phyloP scores from a whole-genome alignment of 2,888 invertebrate species.

The Nysson spinosus region DNA sequence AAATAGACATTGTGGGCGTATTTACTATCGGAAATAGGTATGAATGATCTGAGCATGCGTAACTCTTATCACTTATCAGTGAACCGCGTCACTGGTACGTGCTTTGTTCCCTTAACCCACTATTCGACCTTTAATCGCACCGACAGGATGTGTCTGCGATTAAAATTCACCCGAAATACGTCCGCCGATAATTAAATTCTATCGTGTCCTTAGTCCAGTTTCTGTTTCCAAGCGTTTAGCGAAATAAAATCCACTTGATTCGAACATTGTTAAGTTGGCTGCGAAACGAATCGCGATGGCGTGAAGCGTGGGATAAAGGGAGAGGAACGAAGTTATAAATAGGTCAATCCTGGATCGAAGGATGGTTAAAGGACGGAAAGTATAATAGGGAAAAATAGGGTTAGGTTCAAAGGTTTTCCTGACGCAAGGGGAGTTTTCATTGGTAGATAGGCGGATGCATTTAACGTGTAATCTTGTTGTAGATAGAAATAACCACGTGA shows the following conservation, averaged over 20 bases:
- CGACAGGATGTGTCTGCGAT: conserved; percentile 22
- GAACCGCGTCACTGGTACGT: conserved; percentile 10
- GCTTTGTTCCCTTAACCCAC: conserved; percentile 22
- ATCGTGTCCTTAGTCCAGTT: not conserved
- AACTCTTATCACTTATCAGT: conserved; percentile 25
- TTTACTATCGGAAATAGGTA: not conserved
- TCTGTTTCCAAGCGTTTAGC: too few relatives aligned
- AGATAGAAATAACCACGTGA: conserved; percentile 22
- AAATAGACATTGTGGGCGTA: not conserved
- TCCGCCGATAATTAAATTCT: not conserved
- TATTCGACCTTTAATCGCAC: conserved; percentile 18
- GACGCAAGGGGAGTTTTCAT: not conserved
- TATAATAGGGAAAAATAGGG: too few relatives aligned
- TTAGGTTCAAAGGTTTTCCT: too few relatives aligned
- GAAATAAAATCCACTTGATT: too few relatives aligned
- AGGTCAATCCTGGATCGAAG: too few relatives aligned
- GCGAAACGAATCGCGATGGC: too few relatives aligned
- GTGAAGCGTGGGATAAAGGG: not conserved
- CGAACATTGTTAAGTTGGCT: too few relatives aligned
- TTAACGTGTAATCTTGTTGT: conserved; percentile 12
- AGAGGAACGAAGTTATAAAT: too few relatives aligned
- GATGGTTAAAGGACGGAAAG: too few relatives aligned
- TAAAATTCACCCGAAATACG: conserved; percentile 11
- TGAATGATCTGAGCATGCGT: not conserved
- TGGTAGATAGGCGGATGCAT: not conserved